Conservation (phyloP, 1,140 invertebrate genomes). For the Heliothis virescens region DNA sequence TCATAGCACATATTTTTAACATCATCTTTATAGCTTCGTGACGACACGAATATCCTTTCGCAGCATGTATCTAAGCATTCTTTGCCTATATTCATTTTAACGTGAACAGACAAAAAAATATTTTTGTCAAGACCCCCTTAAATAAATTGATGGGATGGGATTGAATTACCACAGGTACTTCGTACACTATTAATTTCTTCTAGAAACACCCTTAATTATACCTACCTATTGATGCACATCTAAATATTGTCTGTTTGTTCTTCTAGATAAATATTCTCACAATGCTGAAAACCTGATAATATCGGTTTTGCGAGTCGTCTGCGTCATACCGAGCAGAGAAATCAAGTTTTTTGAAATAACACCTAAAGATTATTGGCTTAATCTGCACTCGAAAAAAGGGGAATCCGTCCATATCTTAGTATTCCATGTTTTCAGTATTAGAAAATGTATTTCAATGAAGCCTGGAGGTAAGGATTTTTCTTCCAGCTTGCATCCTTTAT, state of each 20-base stretch:
- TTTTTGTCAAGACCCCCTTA: no score
- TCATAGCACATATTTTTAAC: no score
- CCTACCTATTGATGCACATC: not conserved
- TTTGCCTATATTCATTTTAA: no score
- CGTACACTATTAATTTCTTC: no score
- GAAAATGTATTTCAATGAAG: slow-evolving; percentile 48
- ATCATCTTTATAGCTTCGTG: no score
- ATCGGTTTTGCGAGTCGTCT: slow-evolving; percentile 40
- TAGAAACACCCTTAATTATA: no score
- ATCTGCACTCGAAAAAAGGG: slow-evolving; percentile 44
- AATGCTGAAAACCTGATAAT: slow-evolving; percentile 47
- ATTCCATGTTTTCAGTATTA: slow-evolving; percentile 48
- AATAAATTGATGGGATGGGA: no score
- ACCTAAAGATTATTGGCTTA: slow-evolving; percentile 44
- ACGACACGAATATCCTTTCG: no score
- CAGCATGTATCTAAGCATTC: no score
- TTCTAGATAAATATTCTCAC: slow-evolving; percentile 52
- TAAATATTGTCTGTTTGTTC: not conserved
- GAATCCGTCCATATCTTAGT: slow-evolving; percentile 29
- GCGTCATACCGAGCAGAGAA: slow-evolving; percentile 39
- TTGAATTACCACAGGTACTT: no score
- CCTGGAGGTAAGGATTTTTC: slow-evolving; percentile 16
- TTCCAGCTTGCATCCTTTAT: not conserved
- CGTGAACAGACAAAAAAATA: no score
- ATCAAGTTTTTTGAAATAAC: slow-evolving; percentile 28